These are phyloP conservation scores for Strix occidentalis DNA, from an alignment of 2,797 vertebrate species.

Conservation along the genomic window DNA sequence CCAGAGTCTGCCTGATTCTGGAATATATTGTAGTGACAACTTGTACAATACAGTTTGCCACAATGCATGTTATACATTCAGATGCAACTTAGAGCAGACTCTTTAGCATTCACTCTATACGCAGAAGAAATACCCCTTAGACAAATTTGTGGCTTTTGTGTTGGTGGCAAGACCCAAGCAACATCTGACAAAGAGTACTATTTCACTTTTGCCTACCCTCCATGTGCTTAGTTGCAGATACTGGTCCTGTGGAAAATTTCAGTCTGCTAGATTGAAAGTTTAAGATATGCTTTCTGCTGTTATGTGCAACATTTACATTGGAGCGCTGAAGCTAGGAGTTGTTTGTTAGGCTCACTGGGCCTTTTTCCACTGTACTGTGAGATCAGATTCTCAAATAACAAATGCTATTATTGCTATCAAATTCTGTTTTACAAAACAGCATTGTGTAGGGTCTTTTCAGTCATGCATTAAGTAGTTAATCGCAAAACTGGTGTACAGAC, in stretches of 20 bases:
- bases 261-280: background rate
- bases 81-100: background rate
- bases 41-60: background rate
- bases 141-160: background rate
- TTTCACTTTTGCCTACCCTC: background rate
- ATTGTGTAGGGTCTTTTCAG: background rate
- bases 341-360: background rate
- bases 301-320: background rate
- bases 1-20: background rate
- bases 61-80: background rate
- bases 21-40: rapidly evolving
- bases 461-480: background rate
- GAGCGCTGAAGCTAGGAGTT: background rate
- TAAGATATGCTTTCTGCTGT: background rate
- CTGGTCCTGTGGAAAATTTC: background rate
- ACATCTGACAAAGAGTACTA: background rate
- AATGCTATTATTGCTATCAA: background rate
- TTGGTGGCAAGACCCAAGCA: background rate
- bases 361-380: background rate
- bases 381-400: background rate
- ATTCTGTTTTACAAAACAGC: background rate
- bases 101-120: background rate
- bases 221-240: background rate
- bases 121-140: background rate
- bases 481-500: background rate